These are phyloP conservation scores for Lontra canadensis DNA, from an alignment of 2,113 vertebrate species.

Conservation along the genomic window DNA sequence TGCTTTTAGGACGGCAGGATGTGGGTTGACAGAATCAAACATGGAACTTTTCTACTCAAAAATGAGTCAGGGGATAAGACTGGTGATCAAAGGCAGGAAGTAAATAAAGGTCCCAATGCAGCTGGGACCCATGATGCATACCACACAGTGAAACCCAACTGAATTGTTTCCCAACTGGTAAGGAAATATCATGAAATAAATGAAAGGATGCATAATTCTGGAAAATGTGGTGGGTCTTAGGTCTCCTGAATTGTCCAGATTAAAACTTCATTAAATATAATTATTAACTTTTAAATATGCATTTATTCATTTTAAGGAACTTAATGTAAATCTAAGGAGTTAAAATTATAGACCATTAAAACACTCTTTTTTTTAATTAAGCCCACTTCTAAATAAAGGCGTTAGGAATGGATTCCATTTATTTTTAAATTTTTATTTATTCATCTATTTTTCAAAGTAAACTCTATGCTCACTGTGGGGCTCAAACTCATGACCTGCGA, in stretches of 20 bases:
- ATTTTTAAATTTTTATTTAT: neutral
- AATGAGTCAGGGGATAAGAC: slow-evolving; percentile 29
- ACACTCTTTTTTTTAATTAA: neutral
- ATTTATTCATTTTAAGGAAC: neutral
- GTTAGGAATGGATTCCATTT: neutral
- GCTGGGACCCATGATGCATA: neutral
- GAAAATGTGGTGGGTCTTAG: neutral
- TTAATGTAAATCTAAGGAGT: neutral
- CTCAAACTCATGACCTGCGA: neutral
- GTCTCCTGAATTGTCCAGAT: neutral
- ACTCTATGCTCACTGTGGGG: neutral
- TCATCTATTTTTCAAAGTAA: neutral
- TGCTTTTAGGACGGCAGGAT: slow-evolving; percentile 52
- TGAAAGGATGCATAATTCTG: neutral
- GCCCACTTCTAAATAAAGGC: neutral
- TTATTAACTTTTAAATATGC: neutral
- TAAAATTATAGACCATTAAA: neutral
- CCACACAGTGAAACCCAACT: neutral
- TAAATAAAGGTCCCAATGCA: neutral
- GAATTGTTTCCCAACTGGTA: neutral
- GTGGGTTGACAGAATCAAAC: slow-evolving; percentile 33
- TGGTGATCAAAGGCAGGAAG: slow-evolving; percentile 54
- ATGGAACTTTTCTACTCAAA: slow-evolving; percentile 41
- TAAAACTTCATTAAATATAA: neutral
- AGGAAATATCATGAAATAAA: neutral